These are phyloP conservation scores for Sialis lutaria DNA, from an alignment of 2,888 invertebrate species.

Conservation along the genomic window DNA sequence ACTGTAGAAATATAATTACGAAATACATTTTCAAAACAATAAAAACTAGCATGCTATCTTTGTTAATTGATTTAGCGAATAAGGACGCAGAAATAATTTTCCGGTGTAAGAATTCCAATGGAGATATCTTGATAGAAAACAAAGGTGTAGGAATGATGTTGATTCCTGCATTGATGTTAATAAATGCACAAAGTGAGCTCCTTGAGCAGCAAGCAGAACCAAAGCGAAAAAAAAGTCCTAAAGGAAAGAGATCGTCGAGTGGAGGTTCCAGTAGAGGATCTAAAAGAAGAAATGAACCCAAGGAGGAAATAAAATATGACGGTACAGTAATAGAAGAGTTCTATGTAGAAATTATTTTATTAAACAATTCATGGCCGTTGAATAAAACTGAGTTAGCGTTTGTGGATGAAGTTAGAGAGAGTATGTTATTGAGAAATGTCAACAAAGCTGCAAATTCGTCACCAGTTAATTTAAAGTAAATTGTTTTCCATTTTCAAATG, in stretches of 20 bases:
- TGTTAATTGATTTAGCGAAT: no score
- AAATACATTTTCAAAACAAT: neutral
- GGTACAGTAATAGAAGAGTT: slow-evolving; percentile 1
- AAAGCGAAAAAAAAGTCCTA: no score
- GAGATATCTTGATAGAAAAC: no score
- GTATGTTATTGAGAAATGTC: neutral
- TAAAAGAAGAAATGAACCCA: neutral
- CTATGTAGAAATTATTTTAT: slow-evolving; percentile 18
- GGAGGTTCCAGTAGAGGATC: neutral
- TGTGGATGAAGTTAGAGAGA: slow-evolving; percentile 8
- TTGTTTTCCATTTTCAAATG: neutral
- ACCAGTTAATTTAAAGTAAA: neutral
- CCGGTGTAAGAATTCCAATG: no score
- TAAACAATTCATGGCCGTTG: slow-evolving; percentile 25
- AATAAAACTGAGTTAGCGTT: slow-evolving; percentile 21
- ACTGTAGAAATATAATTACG: neutral
- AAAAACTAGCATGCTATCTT: neutral
- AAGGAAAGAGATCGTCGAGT: neutral
- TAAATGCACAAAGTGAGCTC: no score
- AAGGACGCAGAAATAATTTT: no score
- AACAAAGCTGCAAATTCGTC: neutral
- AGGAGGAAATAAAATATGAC: neutral
- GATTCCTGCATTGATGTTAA: no score
- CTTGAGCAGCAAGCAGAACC: no score
- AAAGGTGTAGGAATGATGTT: no score